phyloP scores from a whole-genome alignment of 2,888 invertebrate species.

The Lysandra coridon region DNA sequence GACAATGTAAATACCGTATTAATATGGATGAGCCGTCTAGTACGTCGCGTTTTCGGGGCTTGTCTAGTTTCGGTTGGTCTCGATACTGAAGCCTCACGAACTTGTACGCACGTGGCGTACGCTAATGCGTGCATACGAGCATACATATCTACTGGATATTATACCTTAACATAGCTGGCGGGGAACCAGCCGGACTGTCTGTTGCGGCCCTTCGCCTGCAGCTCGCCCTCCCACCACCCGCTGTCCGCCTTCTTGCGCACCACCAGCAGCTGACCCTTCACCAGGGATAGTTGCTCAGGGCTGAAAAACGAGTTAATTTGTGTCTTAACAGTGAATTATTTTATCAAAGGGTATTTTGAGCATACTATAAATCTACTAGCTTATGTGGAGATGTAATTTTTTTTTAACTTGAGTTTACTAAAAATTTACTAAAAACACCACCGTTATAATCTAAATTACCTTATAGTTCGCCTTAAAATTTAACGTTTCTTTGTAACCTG shows the following conservation, averaged over 20 bases:
- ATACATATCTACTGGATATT: neutral
- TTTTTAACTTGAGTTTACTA: no score
- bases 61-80: no score
- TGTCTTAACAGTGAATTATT: neutral
- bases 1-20: no score
- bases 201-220: conserved; percentile 94
- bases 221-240: conserved; percentile 99
- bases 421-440: no score
- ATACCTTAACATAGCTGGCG: conserved; percentile 95
- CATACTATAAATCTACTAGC: no score
- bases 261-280: conserved; percentile 95
- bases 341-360: no score
- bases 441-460: no score
- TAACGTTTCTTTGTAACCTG: no score
- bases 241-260: conserved; percentile 98
- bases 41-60: no score
- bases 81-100: neutral
- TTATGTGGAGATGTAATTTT: no score
- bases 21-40: no score
- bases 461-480: no score
- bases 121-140: neutral
- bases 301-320: conserved; percentile 64
- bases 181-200: conserved; percentile 99
- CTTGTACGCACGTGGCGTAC: neutral
- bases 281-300: conserved; percentile 93